These are phyloP conservation scores for Streptopelia turtur DNA, from an alignment of 2,797 vertebrate genomes.

Conservation along the genomic window DNA sequence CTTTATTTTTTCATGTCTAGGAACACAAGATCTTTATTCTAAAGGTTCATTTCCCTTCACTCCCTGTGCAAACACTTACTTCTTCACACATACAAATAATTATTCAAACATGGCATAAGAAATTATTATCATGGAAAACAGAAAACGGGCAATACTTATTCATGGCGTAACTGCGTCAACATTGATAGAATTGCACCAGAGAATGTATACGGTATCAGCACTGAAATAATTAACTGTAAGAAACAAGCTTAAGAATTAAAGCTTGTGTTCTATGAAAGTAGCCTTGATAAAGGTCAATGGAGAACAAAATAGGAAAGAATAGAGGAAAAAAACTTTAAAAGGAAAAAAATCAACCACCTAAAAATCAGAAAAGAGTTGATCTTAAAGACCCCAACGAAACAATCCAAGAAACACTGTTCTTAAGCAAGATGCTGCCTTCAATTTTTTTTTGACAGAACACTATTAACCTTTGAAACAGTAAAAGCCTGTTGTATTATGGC, in stretches of 20 bases:
- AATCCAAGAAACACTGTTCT: neutral
- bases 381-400: neutral
- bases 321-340: neutral
- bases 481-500: neutral
- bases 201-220: neutral
- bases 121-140: neutral
- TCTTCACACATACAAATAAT: neutral
- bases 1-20: neutral
- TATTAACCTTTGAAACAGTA: neutral
- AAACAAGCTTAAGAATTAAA: neutral
- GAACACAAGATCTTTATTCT: neutral
- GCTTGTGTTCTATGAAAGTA: neutral
- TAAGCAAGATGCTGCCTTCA: neutral
- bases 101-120: neutral
- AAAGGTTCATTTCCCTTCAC: neutral
- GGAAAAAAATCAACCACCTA: neutral
- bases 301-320: neutral
- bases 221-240: neutral
- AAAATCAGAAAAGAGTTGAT: neutral
- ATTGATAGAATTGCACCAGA: neutral
- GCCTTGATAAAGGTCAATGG: neutral
- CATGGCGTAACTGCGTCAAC: neutral
- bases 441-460: neutral
- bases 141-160: neutral
- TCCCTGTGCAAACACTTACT: neutral